Evolutionary conservation across 2,888 invertebrate species (phyloP).

Genomic region (Folsomia manolachei): DNA sequence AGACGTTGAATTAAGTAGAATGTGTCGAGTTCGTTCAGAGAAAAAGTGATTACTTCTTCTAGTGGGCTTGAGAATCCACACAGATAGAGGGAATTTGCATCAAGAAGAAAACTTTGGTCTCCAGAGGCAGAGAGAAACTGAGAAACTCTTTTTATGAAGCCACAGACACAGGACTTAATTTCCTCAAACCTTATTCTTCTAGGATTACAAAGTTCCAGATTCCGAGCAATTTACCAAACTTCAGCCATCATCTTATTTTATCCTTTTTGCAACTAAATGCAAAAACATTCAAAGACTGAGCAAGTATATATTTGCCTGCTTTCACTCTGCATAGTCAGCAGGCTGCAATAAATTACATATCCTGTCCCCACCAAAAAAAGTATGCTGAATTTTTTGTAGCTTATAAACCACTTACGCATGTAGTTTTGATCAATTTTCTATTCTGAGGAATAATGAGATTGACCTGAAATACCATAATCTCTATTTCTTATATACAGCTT

Average conservation of each 20-base stretch:
- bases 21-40: not conserved
- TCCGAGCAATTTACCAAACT: not conserved
- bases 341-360: too few species aligned
- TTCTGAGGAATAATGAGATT: too few species aligned
- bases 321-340: too few species aligned
- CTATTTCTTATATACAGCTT: too few species aligned
- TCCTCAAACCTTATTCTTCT: not conserved
- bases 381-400: too few species aligned
- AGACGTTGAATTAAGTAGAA: not conserved
- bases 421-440: too few species aligned
- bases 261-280: too few species aligned
- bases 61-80: not conserved
- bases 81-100: not conserved
- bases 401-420: too few species aligned
- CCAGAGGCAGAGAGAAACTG: not conserved
- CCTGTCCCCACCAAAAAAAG: too few species aligned
- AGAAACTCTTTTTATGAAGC: not conserved
- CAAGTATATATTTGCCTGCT: too few species aligned
- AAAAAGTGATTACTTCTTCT: not conserved
- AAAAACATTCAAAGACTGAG: too few species aligned
- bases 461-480: too few species aligned
- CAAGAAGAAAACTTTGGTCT: not conserved
- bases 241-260: not conserved
- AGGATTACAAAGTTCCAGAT: slow-evolving; percentile 3
- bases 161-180: slow-evolving; percentile 4